Percentiles rank a stretch among this genome's conserved stretches.
Evolutionary conservation across 2,113 vertebrate genomes (phyloP).

Genomic region (Callipepla squamata): DNA sequence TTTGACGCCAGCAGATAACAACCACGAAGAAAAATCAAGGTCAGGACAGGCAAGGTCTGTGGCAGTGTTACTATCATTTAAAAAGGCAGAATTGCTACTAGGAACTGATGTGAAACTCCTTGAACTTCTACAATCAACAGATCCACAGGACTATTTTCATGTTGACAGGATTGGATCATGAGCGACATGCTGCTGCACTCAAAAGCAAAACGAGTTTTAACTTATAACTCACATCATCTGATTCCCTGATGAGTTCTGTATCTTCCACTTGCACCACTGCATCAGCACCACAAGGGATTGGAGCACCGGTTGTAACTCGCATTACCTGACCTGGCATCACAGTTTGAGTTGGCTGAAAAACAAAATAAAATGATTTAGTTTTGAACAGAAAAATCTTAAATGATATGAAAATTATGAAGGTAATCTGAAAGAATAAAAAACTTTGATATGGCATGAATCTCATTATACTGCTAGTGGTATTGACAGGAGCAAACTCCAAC

Average conservation of each 20-base stretch:
- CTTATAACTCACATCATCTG: conserved; percentile 90
- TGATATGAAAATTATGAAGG: not conserved
- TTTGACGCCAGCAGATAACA: not conserved
- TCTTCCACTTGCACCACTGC: conserved; percentile 99
- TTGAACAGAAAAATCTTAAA: not conserved
- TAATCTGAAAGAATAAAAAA: not conserved
- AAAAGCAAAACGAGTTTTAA: conserved; percentile 19
- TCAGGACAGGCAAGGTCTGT: not conserved
- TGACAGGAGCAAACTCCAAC: not conserved
- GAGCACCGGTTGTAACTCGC: conserved; percentile 98
- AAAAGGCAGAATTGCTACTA: not conserved
- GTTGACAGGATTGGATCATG: not conserved
- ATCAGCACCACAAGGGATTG: conserved; percentile 98
- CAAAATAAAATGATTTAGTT: not conserved
- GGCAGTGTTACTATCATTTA: not conserved
- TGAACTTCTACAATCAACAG: not conserved
- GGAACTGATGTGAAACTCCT: not conserved
- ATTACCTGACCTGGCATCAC: conserved; percentile 99
- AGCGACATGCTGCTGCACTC: not conserved
- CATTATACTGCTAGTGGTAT: not conserved
- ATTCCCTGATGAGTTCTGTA: conserved; percentile 97
- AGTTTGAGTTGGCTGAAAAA: conserved; percentile 93
- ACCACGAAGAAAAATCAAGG: not conserved
- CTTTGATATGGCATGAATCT: not conserved
- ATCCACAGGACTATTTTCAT: not conserved